phyloP scores from a whole-genome alignment of 1,140 invertebrate species.

The Mactra quadrangularis region DNA sequence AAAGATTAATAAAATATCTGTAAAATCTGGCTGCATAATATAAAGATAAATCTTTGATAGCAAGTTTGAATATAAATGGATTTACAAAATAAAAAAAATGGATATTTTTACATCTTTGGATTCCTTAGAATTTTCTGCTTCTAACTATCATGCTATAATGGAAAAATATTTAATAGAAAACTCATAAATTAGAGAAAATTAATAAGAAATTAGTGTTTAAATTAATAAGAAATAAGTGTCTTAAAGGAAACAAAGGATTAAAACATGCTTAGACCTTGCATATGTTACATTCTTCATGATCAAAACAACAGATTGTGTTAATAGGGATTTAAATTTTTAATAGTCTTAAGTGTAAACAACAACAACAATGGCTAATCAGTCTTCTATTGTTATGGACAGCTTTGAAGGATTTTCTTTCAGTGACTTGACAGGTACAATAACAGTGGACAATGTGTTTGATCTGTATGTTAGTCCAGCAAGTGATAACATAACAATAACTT shows the following conservation, averaged over 20 bases:
- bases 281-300: background rate
- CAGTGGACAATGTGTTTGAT: slow-evolving; percentile 1
- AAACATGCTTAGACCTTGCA: background rate
- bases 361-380: slow-evolving; percentile 25
- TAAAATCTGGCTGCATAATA: too few species aligned
- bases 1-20: too few species aligned
- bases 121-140: slow-evolving; percentile 12
- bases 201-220: background rate
- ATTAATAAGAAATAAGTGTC: too few species aligned
- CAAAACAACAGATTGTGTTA: background rate
- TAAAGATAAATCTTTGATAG: too few species aligned
- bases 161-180: background rate
- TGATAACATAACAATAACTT: slow-evolving; percentile 16
- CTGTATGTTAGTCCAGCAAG: slow-evolving; percentile 11
- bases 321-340: background rate
- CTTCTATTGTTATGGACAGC: background rate
- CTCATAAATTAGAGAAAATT: background rate
- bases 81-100: background rate
- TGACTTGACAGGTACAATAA: background rate
- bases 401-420: slow-evolving; percentile 1
- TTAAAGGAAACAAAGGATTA: background rate
- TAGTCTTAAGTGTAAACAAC: slow-evolving; percentile 3
- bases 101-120: slow-evolving; percentile 2
- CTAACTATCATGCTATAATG: background rate
- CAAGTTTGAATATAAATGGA: slow-evolving; percentile 10